Base-by-base conservation (phyloP, 2,888 invertebrate species). In the Phymatocera aterrima region DNA sequence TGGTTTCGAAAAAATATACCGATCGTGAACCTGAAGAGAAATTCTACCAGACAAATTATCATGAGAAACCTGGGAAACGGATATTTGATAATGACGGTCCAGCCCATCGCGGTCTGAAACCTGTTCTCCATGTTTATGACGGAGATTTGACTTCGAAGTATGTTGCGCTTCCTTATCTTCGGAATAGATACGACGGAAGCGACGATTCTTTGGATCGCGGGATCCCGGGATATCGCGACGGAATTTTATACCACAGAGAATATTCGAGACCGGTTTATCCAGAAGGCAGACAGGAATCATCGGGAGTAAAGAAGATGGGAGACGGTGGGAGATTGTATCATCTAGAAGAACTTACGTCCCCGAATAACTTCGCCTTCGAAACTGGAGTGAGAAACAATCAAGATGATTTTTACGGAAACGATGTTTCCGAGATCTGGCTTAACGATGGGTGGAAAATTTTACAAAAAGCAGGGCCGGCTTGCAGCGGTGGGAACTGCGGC, bases 61-160 rank as follows among this genome's bases (percentile, higher is more conserved):
- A 28, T 28, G 24, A 79, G 1, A 57, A 65, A 8, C 72, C 77
- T 0, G 72, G 28, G 68, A 48, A 72, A 8, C 81, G 80, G 72
- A 51, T 84, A 21, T 80, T 82, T 37, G 74, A 82, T 48, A 81
- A 83, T 61, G 83, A 85, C 34, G 83, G 85, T 1, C 82, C 84
- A n/a, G 75, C 70, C 1, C 83, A 84, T 75, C 74, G 60, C 24
- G 83, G 80, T 3, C 80, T 80, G 5, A 81, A 83, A 5, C 80
- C 83, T 8, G 40, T 70, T 43, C 75, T 83, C 2, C 37, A 79
- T 10, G 28, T 78, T 12, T 77, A 79, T n/a, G 77, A 79, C 5
- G 37, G 37, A 18, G n/a, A 34, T 64, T 37, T 18, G 18, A 10
- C 2, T 1, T 4, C 61, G 31, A 10, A 64, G 18, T 37, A 64